Evolutionary conservation across 1,140 invertebrate genomes (phyloP), one percentile per base, ranked within the genome.

Genomic region (Camponotus vicinus): DNA sequence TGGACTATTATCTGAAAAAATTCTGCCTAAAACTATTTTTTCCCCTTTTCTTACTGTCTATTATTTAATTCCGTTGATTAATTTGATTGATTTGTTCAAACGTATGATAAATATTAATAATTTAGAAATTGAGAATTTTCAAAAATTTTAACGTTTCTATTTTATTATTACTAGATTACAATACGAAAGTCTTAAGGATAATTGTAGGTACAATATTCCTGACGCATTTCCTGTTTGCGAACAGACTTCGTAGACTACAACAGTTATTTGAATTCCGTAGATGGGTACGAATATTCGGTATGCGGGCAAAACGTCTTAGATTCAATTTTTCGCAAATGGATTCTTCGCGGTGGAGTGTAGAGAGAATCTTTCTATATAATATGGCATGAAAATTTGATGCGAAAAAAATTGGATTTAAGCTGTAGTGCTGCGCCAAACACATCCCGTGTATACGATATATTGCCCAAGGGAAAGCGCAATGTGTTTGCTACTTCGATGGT

Each of bases 281-380:
- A 83, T 75, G 55, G 67, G 79, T 45, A 61, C 67, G 57, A 83
- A 83, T 83, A 83, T 83, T 83, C 69, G 79, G 79, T 83, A 63
- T 75, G 69, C 79, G 40, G 57, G 79, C 55, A 75, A 83, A 83
- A 83, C 69, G 69, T 75, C 79, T 83, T 83, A 75, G 79, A 83
- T 75, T 75, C 79, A 83, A 83, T 83, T 83, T 75, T 75, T 83
- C 79, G 69, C 55, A 83, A 83, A 83, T 83, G 42, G 79, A 8
- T 83, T 83, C 69, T 21, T 75, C 79, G 69, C n/a, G 79, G 55
- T 52, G n/a, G 55, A 83, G 55, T 73, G 34, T 45, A 61, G 40
- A 83, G 67, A 82, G 69, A 83, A 83, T 83, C 79, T 75, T 83
- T 83, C 79, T 83, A 83, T 83, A 83, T 83, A 83, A 83, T 83